These are phyloP conservation scores for Polypedilum vanderplanki DNA, from an alignment of 1,140 invertebrate genomes.

Conservation along the genomic window DNA sequence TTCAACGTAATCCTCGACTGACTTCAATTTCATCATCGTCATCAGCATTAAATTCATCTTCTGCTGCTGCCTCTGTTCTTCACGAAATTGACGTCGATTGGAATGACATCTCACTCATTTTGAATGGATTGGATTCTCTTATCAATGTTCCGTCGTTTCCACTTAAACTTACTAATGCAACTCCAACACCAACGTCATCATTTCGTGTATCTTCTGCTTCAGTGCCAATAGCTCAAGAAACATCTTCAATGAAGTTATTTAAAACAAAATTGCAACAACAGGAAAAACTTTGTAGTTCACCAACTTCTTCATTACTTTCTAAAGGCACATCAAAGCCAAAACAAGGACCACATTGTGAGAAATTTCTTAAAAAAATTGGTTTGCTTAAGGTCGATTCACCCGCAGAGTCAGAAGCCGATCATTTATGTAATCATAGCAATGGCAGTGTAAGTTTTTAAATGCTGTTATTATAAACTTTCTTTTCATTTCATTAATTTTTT, in stretches of 20 bases:
- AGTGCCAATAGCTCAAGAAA: background rate
- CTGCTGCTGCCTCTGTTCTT: background rate
- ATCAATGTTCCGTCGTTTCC: background rate
- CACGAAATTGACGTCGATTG: constrained; percentile 14
- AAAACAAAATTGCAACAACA: background rate
- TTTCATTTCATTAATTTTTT: background rate
- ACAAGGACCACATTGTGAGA: constrained; percentile 44
- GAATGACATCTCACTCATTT: background rate
- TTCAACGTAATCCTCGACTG: background rate
- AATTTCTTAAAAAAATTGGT: constrained; percentile 44
- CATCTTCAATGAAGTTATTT: background rate
- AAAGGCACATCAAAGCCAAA: constrained; percentile 34
- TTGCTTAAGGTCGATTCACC: constrained; percentile 39
- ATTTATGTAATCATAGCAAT: constrained; percentile 44
- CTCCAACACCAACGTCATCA: too few species aligned
- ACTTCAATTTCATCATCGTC: background rate
- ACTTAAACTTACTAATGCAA: background rate
- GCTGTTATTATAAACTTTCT: background rate
- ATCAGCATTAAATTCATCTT: background rate
- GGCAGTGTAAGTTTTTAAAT: constrained; percentile 39
- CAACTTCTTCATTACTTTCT: too few species aligned
- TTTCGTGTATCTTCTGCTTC: background rate
- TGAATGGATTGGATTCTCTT: background rate
- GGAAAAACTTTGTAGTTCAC: background rate
- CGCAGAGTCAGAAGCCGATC: constrained; percentile 42